phyloP scores from a whole-genome alignment of 2,888 invertebrate species.

The Oconnorella tubifera region DNA sequence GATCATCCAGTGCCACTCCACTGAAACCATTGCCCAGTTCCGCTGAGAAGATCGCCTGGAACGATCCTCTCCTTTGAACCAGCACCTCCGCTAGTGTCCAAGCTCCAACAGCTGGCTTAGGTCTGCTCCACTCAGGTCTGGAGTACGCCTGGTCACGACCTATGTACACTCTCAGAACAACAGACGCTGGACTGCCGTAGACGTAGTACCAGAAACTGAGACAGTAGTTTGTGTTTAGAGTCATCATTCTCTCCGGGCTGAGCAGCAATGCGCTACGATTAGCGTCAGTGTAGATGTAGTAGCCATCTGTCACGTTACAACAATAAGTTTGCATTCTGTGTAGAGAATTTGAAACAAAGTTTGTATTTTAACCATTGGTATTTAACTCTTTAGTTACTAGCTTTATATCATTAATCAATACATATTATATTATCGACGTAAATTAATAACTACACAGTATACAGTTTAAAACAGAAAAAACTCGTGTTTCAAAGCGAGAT shows the following conservation, averaged over 20 bases:
- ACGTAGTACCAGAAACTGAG: conserved; percentile 37
- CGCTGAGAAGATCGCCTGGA: conserved; percentile 34
- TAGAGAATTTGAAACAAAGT: too few species aligned
- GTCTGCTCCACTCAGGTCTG: conserved; percentile 34
- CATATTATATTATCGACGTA: too few species aligned
- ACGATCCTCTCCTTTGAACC: conserved; percentile 9
- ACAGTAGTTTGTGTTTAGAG: conserved; percentile 24
- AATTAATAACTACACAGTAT: too few species aligned
- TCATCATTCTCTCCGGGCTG: conserved; percentile 30
- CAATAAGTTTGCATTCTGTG: too few species aligned
- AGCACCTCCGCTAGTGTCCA: conserved; percentile 34
- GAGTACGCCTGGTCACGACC: conserved; percentile 31
- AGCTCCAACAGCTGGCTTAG: conserved; percentile 12
- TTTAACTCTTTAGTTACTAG: too few species aligned
- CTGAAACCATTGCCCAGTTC: conserved; percentile 31
- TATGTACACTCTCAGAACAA: conserved; percentile 30
- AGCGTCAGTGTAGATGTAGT: conserved; percentile 35
- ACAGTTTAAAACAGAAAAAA: too few species aligned
- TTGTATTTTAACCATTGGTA: too few species aligned
- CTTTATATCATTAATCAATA: too few species aligned
- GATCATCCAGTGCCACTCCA: conserved; percentile 36
- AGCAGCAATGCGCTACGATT: conserved; percentile 31
- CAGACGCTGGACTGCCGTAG: conserved; percentile 27
- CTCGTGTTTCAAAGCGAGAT: too few species aligned
- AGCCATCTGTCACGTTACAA: conserved; percentile 37